Percentiles rank a stretch among this genome's conserved stretches.
Conservation (phyloP, 2,113 vertebrate species). For the Sus scrofa region DNA sequence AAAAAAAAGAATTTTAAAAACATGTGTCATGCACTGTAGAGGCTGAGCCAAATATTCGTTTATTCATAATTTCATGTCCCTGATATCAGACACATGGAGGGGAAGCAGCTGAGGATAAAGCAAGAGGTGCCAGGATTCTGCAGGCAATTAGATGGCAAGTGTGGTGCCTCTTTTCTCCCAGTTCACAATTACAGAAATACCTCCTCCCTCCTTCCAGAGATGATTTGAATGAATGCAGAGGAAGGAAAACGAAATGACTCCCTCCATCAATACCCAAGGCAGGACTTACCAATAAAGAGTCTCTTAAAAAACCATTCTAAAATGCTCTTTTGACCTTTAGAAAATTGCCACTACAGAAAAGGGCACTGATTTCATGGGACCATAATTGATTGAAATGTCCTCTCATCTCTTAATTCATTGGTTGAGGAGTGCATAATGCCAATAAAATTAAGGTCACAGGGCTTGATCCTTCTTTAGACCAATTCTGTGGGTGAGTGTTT, state of each 20-base stretch:
- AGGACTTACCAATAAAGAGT: not conserved
- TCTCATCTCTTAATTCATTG: conserved; percentile 30
- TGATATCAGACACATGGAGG: conserved; percentile 48
- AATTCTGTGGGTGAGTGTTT: not conserved
- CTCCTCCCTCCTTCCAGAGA: conserved; percentile 62
- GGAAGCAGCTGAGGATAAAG: not conserved
- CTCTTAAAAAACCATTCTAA: not conserved
- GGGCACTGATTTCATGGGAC: not conserved
- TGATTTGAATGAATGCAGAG: conserved; percentile 13
- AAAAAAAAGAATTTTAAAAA: conserved; percentile 69
- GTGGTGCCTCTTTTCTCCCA: not conserved
- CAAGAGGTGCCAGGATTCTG: conserved; percentile 24
- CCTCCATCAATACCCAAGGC: conserved; percentile 4
- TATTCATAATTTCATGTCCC: conserved; percentile 74
- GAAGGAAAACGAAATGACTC: conserved; percentile 61
- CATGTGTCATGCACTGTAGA: conserved; percentile 51
- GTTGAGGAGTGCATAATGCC: not conserved
- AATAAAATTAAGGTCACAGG: not conserved
- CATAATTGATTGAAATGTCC: conserved; percentile 19
- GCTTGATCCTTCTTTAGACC: not conserved
- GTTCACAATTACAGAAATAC: conserved; percentile 48
- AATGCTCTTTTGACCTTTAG: conserved; percentile 49
- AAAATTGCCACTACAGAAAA: conserved; percentile 29
- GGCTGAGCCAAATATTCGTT: conserved; percentile 50
- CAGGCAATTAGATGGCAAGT: not conserved